These are phyloP conservation scores for Ctenoplectra terminalis DNA, from an alignment of 1,140 invertebrate species.

Conservation along the genomic window DNA sequence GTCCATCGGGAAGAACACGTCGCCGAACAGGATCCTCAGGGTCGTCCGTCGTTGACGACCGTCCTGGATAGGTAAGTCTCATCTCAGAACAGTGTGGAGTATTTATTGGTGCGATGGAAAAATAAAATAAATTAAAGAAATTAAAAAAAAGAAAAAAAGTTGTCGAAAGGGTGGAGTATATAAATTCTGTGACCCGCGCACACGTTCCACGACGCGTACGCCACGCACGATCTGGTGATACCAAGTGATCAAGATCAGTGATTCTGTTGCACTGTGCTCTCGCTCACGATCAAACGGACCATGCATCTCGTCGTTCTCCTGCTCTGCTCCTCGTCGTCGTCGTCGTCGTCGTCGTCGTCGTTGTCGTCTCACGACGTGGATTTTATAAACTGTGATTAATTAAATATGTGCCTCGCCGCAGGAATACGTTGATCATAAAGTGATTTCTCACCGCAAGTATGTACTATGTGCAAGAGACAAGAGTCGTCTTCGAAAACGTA, in stretches of 20 bases:
- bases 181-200: slow-evolving; percentile 20
- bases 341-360: slow-evolving; percentile 26
- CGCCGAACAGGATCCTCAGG: slow-evolving; percentile 51
- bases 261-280: slow-evolving; percentile 61
- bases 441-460: slow-evolving; percentile 41
- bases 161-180: slow-evolving; percentile 29
- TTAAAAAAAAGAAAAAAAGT: too few relatives aligned
- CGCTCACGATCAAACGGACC: slow-evolving; percentile 7
- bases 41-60: slow-evolving; percentile 60
- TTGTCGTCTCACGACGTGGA: slow-evolving; percentile 47
- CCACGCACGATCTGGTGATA: slow-evolving; percentile 48
- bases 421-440: slow-evolving; percentile 45
- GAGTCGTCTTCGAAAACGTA: not conserved
- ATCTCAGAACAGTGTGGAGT: slow-evolving; percentile 27
- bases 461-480: not conserved
- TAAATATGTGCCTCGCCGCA: slow-evolving; percentile 43
- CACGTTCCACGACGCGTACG: slow-evolving; percentile 5
- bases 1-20: slow-evolving; percentile 51
- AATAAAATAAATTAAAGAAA: too few relatives aligned
- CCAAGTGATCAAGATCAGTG: slow-evolving; percentile 71
- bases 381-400: slow-evolving; percentile 53
- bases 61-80: slow-evolving; percentile 67
- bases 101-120: slow-evolving; percentile 28
- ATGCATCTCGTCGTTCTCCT: not conserved
- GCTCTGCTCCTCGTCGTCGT: not conserved